Evolutionary conservation across 2,888 invertebrate genomes (phyloP).

Genomic region (Apamea monoglypha): DNA sequence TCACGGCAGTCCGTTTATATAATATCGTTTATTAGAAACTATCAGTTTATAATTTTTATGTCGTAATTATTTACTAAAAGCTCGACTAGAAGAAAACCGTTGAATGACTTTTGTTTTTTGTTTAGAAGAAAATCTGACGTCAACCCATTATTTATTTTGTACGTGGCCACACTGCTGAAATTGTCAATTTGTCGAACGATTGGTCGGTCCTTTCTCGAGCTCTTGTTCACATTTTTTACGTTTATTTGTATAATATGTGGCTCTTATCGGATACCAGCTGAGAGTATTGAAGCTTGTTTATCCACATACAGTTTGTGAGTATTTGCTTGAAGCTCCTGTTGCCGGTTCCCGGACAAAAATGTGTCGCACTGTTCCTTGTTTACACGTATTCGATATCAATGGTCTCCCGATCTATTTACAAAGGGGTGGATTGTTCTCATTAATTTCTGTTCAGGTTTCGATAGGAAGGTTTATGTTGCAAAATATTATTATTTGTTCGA

Average conservation of each 20-base stretch:
- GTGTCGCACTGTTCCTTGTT: constrained; percentile 80
- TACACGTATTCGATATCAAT: constrained; percentile 86
- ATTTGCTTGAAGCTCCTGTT: constrained; percentile 49
- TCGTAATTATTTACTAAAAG: neutral
- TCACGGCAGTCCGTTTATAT: neutral
- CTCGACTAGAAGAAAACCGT: neutral
- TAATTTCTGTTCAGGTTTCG: constrained; percentile 36
- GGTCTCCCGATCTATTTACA: constrained; percentile 83
- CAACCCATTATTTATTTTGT: constrained; percentile 36
- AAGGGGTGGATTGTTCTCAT: constrained; percentile 85
- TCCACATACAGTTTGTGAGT: constrained; percentile 80
- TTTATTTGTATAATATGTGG: constrained; percentile 85
- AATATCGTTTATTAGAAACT: neutral
- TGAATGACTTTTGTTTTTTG: constrained; percentile 43
- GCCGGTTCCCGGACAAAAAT: constrained; percentile 63
- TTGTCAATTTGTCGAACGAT: constrained; percentile 76
- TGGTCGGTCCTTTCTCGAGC: constrained; percentile 80
- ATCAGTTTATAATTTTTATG: too few relatives aligned
- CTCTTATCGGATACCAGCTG: constrained; percentile 77
- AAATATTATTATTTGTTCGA: constrained; percentile 31
- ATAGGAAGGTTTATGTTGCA: constrained; percentile 5
- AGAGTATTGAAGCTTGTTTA: constrained; percentile 75
- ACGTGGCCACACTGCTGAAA: constrained; percentile 58
- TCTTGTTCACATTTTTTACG: constrained; percentile 79
- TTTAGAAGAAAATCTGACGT: constrained; percentile 42